These are phyloP conservation scores for Eueremaeus valkanovi DNA, from an alignment of 2,888 invertebrate species.

Conservation along the genomic window DNA sequence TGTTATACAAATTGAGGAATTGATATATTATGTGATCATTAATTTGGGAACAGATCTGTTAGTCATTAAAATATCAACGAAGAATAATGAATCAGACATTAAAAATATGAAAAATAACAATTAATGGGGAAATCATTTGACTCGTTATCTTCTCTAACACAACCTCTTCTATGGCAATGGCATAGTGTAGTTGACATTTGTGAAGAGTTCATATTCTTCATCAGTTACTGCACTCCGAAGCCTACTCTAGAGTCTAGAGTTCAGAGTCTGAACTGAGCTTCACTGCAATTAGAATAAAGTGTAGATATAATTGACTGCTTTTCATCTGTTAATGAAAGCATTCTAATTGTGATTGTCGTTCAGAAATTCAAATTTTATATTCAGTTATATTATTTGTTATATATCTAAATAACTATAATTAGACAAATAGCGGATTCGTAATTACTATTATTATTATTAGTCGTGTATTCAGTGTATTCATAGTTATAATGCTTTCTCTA, in stretches of 20 bases:
- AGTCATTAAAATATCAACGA: not conserved
- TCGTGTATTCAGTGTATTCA: too few species aligned
- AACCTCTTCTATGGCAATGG: not conserved
- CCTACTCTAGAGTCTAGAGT: not conserved
- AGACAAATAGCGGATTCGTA: too few species aligned
- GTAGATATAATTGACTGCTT: not conserved
- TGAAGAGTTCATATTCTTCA: not conserved
- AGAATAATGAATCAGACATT: not conserved
- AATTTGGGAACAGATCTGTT: not conserved
- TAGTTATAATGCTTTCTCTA: too few species aligned
- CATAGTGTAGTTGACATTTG: not conserved
- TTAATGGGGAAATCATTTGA: not conserved
- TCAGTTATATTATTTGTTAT: too few species aligned
- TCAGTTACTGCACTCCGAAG: not conserved
- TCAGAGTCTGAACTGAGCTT: too few species aligned
- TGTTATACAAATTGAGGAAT: too few species aligned
- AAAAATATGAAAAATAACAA: not conserved
- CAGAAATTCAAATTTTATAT: not conserved
- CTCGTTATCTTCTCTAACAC: not conserved
- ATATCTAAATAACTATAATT: too few species aligned
- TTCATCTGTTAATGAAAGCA: not conserved
- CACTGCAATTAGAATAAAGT: not conserved
- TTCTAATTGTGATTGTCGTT: not conserved
- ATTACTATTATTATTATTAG: too few species aligned
- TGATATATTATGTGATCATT: not conserved